These are phyloP conservation scores for Clepsis dumicolana DNA, from an alignment of 2,888 invertebrate genomes.

Conservation along the genomic window DNA sequence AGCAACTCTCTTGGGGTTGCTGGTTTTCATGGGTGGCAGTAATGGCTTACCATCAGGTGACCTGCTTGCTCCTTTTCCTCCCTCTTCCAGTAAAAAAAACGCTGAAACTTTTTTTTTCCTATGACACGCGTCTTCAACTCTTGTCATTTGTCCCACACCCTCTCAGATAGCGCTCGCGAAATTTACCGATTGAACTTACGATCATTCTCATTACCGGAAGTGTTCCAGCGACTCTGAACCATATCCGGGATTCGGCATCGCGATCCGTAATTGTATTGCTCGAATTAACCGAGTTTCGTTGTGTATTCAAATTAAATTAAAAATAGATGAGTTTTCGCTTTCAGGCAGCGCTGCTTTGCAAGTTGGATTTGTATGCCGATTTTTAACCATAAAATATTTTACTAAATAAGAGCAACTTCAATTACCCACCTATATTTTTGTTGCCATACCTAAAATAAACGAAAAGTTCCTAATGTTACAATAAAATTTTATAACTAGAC, in stretches of 20 bases:
- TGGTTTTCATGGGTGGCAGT: no score
- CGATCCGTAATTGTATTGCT: constrained; percentile 8
- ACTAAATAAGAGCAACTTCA: no score
- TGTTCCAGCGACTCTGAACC: constrained; percentile 72
- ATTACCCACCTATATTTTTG: no score
- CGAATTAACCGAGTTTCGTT: constrained; percentile 13
- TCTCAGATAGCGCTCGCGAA: constrained; percentile 65
- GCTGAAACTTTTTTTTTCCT: neutral
- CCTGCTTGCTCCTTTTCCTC: no score
- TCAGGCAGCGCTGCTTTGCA: neutral
- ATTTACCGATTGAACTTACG: constrained; percentile 74
- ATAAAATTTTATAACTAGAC: no score
- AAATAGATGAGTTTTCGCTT: neutral
- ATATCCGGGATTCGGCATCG: constrained; percentile 33
- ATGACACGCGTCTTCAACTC: neutral
- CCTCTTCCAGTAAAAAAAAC: no score
- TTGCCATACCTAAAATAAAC: no score
- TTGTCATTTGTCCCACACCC: constrained; percentile 49
- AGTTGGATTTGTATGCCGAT: neutral
- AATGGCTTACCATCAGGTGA: no score
- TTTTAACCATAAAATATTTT: no score
- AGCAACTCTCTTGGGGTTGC: no score
- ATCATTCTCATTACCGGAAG: constrained; percentile 75
- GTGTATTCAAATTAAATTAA: constrained; percentile 28
- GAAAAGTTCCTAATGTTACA: no score